phyloP scores from a whole-genome alignment of 2,113 vertebrate species.

The Cottus gobio region DNA sequence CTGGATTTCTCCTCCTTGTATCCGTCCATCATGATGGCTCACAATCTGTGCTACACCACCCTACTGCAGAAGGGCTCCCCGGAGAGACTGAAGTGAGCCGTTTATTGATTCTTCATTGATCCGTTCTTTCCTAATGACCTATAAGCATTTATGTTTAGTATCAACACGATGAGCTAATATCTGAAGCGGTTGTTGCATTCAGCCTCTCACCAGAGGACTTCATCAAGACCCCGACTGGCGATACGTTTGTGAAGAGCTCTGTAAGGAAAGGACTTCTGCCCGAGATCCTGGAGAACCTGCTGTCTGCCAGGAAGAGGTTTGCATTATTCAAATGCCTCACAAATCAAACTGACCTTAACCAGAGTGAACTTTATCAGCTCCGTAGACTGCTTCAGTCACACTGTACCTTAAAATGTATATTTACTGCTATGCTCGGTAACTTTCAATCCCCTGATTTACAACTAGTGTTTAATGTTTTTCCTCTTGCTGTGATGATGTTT shows the following conservation, averaged over 20 bases:
- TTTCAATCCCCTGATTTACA: background rate
- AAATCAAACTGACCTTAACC: background rate
- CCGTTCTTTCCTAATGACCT: background rate
- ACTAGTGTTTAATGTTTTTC: background rate
- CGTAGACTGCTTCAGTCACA: background rate
- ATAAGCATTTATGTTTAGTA: background rate
- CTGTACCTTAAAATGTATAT: background rate
- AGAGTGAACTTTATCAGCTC: background rate
- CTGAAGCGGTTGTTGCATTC: conserved; percentile 14
- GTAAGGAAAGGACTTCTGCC: conserved; percentile 92
- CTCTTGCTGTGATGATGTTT: background rate
- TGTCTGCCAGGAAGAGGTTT: conserved; percentile 91
- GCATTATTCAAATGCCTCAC: conserved; percentile 12
- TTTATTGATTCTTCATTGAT: background rate
- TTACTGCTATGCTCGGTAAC: background rate
- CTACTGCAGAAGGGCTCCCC: conserved; percentile 85
- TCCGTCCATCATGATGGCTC: conserved; percentile 96
- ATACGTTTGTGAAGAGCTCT: conserved; percentile 89
- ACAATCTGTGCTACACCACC: conserved; percentile 94
- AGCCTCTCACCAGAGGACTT: conserved; percentile 89
- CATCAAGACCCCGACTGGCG: conserved; percentile 91
- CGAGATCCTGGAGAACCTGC: conserved; percentile 92
- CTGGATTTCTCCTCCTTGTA: conserved; percentile 95
- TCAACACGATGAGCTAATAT: background rate
- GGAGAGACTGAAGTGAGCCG: conserved; percentile 83